Evolutionary conservation across 2,888 invertebrate species (phyloP).

Genomic region (Nomada ruficornis): DNA sequence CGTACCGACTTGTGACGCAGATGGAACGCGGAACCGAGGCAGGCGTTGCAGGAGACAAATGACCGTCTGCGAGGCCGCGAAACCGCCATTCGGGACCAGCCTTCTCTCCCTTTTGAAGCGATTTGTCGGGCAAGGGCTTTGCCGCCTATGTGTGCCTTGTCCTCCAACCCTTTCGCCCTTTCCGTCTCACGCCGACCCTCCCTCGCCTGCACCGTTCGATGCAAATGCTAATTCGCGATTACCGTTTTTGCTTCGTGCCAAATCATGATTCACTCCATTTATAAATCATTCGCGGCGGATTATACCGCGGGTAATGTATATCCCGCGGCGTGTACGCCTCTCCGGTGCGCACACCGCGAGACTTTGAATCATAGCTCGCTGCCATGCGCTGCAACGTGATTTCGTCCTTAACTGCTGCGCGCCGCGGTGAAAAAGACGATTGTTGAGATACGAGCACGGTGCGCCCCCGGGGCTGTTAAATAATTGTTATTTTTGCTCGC

Average conservation of each 20-base stretch:
- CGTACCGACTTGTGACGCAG: constrained; percentile 81
- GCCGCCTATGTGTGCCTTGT: neutral
- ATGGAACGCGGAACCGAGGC: constrained; percentile 82
- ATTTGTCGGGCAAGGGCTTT: constrained; percentile 52
- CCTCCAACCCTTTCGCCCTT: neutral
- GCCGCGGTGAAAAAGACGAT: constrained; percentile 29
- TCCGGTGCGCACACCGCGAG: constrained; percentile 18
- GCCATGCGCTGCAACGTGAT: constrained; percentile 33
- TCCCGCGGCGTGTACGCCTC: constrained; percentile 40
- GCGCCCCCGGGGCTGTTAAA: neutral
- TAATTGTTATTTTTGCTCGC: constrained; percentile 11
- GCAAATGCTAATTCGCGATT: constrained; percentile 61
- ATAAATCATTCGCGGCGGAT: constrained; percentile 62
- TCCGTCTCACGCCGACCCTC: neutral
- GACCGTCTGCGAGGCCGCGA: constrained; percentile 78
- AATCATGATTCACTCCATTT: constrained; percentile 59
- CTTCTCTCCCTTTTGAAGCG: constrained; percentile 39
- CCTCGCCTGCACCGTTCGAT: neutral
- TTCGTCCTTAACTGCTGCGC: constrained; percentile 23
- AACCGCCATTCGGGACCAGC: constrained; percentile 68
- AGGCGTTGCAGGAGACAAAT: constrained; percentile 81
- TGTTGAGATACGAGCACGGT: constrained; percentile 8
- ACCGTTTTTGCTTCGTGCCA: constrained; percentile 52
- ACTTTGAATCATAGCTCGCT: constrained; percentile 47
- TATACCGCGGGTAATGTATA: constrained; percentile 44